Base-by-base conservation (phyloP, 1,140 invertebrate genomes). In the Heliconius hewitsoni region DNA sequence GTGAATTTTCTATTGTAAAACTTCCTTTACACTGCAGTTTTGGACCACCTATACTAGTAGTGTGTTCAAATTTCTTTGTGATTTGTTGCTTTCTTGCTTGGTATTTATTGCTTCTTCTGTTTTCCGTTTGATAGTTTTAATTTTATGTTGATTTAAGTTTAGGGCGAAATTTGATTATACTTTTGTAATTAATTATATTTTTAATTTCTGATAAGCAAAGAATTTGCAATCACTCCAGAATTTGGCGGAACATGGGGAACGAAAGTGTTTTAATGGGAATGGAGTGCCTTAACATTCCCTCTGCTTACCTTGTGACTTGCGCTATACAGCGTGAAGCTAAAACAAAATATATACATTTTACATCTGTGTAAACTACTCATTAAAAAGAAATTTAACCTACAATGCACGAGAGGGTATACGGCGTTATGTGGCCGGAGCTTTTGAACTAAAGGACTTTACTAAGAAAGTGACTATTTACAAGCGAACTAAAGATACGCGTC, bases 1-100 rank as follows among this genome's bases (percentile, higher is more conserved):
- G 42, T 27, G 42, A 75, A 76, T 76, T 71, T 71, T 74, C 76
- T 78, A 79, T 50, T 66, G 60, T 66, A 66, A 66, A 30, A 66
- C 11, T 27, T 30, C 60, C 27, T 66, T 16, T 27, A 66, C 23
- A 66, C 60, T 66, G 60, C 27, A 30, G 27, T 66, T 66, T 66
- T 66, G 23, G 60, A 66, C 60, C 60, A 66, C 23, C 27, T 27
- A 66, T 66, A 57, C 8, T 19, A 52, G 50, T 52, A 57, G n/a
- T 23, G 13, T 5, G n/a, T 23, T 23, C 8, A 55, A n/a, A 11
- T 57, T 57, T 57, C 55, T 57, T 23, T 23, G 55, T 57, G 3
- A 57, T 57, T 23, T 57, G 55, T 23, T 57, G n/a, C n/a, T 57
- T 57, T 57, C 23, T 23, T 23, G 23, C 23, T 23, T 4, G 60